Evolutionary conservation across 37 sponge, comb jelly and placozoan species (phyloP).

Genomic region (Agelas oroides): DNA sequence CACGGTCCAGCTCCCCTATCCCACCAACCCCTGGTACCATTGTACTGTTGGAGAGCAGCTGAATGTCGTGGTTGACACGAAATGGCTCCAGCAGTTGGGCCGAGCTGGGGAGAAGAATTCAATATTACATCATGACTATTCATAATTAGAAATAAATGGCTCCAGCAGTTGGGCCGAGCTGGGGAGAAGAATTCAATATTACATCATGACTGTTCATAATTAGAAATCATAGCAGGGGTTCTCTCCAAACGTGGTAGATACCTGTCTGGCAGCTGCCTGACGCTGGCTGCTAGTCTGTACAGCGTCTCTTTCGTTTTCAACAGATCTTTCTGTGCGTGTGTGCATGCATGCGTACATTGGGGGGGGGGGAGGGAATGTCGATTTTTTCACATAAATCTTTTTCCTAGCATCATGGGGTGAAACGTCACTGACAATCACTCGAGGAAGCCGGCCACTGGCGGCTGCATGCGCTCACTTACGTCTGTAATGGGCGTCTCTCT

Average conservation of each 20-base stretch:
- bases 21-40: background rate
- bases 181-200: background rate
- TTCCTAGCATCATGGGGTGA: too few species aligned
- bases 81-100: conserved; percentile 85
- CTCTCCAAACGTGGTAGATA: conserved; percentile 10
- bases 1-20: conserved; percentile 58
- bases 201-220: conserved; percentile 18
- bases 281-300: conserved; percentile 65
- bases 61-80: conserved; percentile 62
- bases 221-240: conserved; percentile 20
- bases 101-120: conserved; percentile 44
- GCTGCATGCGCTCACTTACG: too few species aligned
- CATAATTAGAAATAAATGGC: conserved; percentile 71
- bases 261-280: conserved; percentile 87
- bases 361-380: too few species aligned
- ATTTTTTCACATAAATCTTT: too few species aligned
- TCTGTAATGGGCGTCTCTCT: conserved; percentile 89
- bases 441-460: too few species aligned
- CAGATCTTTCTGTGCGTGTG: conserved; percentile 68
- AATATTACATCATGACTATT: background rate
- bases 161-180: conserved; percentile 85
- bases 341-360: background rate
- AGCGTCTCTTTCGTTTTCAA: conserved; percentile 84
- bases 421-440: too few species aligned
- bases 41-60: conserved; percentile 22